A percentile compares a stretch with the other conserved stretches of the same genome.
Evolutionary conservation across 2,797 vertebrate genomes (phyloP).

Genomic region (Falco cherrug): DNA sequence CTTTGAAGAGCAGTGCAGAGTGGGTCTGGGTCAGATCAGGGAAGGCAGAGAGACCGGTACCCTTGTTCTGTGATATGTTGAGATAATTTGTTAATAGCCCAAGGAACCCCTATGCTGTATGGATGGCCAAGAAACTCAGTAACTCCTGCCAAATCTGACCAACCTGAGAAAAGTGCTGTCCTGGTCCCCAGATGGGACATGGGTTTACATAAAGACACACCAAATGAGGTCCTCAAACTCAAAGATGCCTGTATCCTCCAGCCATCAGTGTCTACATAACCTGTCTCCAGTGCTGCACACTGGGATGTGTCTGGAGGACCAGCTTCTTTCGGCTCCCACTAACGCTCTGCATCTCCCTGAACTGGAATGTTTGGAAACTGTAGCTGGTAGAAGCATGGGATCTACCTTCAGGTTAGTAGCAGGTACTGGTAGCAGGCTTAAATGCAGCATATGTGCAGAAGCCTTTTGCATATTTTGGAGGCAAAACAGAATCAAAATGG

Average conservation of each 20-base stretch:
- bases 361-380: background rate
- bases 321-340: background rate
- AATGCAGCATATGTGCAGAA: background rate
- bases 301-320: background rate
- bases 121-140: background rate
- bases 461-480: background rate
- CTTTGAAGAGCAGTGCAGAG: background rate
- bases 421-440: background rate
- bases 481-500: background rate
- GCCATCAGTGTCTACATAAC: too few relatives aligned
- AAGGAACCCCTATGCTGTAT: background rate
- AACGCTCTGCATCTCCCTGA: background rate
- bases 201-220: background rate
- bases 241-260: background rate
- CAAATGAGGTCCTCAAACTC: background rate
- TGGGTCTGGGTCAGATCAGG: fast-evolving
- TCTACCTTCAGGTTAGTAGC: background rate
- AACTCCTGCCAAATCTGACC: background rate
- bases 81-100: background rate
- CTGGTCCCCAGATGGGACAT: background rate
- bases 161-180: background rate
- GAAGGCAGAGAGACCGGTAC: background rate
- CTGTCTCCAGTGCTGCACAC: background rate
- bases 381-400: background rate
- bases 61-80: fast-evolving